phyloP scores from a whole-genome alignment of 2,888 invertebrate genomes.

The Philopedon plagiatum region DNA sequence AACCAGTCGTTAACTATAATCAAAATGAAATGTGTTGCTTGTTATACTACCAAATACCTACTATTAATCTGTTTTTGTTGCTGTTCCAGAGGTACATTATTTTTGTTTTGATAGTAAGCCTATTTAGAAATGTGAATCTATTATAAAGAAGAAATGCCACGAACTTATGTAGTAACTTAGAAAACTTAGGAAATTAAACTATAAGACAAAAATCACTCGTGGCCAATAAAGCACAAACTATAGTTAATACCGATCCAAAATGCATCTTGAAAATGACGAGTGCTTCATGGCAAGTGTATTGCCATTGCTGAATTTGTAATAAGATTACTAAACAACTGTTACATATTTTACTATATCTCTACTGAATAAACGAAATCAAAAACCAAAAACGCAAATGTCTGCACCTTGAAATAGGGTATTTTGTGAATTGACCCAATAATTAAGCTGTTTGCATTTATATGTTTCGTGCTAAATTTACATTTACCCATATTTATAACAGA shows the following conservation, averaged over 20 bases:
- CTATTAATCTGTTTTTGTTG: background rate
- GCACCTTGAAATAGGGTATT: constrained; percentile 31
- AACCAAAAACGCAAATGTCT: constrained; percentile 22
- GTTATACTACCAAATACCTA: background rate
- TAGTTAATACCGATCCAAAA: no score
- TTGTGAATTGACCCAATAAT: constrained; percentile 39
- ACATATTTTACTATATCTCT: constrained; percentile 10
- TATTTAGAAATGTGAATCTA: no score
- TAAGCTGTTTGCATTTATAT: constrained; percentile 43
- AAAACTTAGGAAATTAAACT: no score
- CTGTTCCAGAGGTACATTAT: background rate
- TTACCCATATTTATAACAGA: constrained; percentile 37
- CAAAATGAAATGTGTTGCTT: background rate
- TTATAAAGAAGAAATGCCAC: no score
- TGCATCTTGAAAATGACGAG: no score
- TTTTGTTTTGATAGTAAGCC: no score
- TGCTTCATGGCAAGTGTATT: no score
- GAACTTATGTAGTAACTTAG: no score
- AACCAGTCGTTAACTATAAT: constrained; percentile 20
- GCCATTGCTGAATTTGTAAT: no score
- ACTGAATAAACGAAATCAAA: constrained; percentile 28
- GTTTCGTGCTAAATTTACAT: constrained; percentile 30
- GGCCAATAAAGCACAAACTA: no score
- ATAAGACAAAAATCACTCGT: no score
- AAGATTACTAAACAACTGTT: no score